phyloP scores from a whole-genome alignment of 2,888 invertebrate species.

The Palloptera scutellata region DNA sequence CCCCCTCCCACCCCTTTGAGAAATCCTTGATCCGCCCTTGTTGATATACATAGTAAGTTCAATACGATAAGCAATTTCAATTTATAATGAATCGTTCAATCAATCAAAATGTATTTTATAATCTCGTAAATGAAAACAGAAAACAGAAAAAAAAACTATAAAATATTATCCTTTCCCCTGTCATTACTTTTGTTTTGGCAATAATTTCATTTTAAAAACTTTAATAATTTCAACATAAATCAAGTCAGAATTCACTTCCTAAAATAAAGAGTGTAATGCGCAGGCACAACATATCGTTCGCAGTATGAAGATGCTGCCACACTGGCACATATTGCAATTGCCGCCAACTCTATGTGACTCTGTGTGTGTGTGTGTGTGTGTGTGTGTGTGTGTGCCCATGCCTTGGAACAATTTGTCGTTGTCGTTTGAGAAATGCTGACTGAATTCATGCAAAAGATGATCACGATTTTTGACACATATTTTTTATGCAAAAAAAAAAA shows the following conservation, averaged over 20 bases:
- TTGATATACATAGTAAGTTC: no score
- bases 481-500: conserved; percentile 15
- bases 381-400: conserved; percentile 18
- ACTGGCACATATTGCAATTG: conserved; percentile 13
- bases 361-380: background rate
- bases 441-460: conserved; percentile 31
- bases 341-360: conserved; percentile 5
- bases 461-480: conserved; percentile 46
- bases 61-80: no score
- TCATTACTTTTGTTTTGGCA: background rate
- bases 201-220: background rate
- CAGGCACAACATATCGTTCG: no score
- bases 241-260: conserved; percentile 5
- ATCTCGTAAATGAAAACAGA: background rate
- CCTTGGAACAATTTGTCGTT: conserved; percentile 42
- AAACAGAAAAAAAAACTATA: background rate
- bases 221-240: conserved; percentile 1
- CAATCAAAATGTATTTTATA: no score
- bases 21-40: no score
- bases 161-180: conserved; percentile 3
- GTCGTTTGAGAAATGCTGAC: conserved; percentile 34
- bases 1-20: no score
- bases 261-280: background rate
- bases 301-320: background rate
- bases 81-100: no score